Base-by-base conservation (phyloP, 2,888 invertebrate species). In the Globia sparganii region DNA sequence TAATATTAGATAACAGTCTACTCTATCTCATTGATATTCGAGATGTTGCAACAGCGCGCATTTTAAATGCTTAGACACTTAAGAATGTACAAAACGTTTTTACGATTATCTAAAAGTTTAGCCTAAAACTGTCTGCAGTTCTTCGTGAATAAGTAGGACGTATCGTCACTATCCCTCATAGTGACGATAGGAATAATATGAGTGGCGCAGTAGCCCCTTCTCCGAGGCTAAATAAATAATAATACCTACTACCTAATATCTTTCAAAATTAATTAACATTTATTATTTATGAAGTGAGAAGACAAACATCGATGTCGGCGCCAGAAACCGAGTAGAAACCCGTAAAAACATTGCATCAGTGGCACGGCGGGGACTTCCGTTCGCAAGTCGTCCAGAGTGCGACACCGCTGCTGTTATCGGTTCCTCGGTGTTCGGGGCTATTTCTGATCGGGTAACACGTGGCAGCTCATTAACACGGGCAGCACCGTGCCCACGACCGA, bases 371-470 rank as follows among this genome's bases (percentile, higher is more conserved):
- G 77, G 80, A 86, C 90, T 89, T 89, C 90, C 89, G 89, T 81
- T 80, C 84, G 77, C 87, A 81, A 83, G 78, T 78, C 83, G 87
- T 70, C 80, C 82, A 77, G 75, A 80, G 75, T 70, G 86, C 77
- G 86, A 85, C 88, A 81, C 75, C 81, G 80, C 75, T 82, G 80
- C 75, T 82, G 83, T 85, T 87, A 87, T 86, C 87, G 88, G 74
- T 74, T 73, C 75, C 75, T 85, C 80, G 72, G 77, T 80, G 73
- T 81, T 76, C 61, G 72, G 69, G 46, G 81, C 87, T 90, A 90
- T 90, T 90, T 90, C 81, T 85, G 89, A 77, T 83, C 82, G 49
- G 74, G 78, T 79, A 82, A 85, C 88, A 88, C 85, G 88, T 86
- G 86, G 84, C 76, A 75, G 65, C 73, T 87, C 87, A 86, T 85